phyloP scores from a whole-genome alignment of 2,888 invertebrate genomes.

The Zhengitettix transpicula region DNA sequence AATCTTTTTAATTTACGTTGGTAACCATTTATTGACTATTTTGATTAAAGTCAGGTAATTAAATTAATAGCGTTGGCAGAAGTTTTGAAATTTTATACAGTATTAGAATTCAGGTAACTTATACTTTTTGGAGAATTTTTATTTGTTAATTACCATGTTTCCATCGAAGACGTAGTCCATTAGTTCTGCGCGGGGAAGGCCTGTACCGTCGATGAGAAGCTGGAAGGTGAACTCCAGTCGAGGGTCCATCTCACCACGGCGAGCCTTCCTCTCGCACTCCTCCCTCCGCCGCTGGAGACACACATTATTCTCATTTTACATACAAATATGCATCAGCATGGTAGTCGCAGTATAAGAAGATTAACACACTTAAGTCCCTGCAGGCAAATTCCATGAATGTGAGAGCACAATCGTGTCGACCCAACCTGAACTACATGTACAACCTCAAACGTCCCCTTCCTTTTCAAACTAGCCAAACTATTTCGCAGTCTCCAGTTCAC shows the following conservation, averaged over 20 bases:
- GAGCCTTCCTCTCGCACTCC: constrained; percentile 83
- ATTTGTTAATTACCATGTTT: constrained; percentile 47
- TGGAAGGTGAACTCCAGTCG: constrained; percentile 81
- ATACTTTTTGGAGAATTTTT: constrained; percentile 5
- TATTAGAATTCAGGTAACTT: background rate
- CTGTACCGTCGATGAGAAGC: constrained; percentile 68
- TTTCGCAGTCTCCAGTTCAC: no score
- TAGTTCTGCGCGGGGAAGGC: constrained; percentile 62
- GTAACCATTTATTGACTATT: no score
- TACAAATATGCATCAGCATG: background rate
- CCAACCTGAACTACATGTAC: no score
- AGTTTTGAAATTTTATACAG: constrained; percentile 10
- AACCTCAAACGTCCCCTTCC: no score
- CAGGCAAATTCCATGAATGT: no score
- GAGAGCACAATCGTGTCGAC: no score
- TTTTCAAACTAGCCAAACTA: no score
- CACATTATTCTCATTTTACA: background rate
- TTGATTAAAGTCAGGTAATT: background rate
- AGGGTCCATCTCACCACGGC: constrained; percentile 84
- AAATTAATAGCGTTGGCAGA: background rate
- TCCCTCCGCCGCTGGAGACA: constrained; percentile 48
- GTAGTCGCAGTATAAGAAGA: no score
- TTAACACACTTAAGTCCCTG: no score
- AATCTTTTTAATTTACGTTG: background rate
- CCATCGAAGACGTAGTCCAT: constrained; percentile 86